phyloP scores from a whole-genome alignment of 2,113 vertebrate genomes.

The Ginglymostoma cirratum region DNA sequence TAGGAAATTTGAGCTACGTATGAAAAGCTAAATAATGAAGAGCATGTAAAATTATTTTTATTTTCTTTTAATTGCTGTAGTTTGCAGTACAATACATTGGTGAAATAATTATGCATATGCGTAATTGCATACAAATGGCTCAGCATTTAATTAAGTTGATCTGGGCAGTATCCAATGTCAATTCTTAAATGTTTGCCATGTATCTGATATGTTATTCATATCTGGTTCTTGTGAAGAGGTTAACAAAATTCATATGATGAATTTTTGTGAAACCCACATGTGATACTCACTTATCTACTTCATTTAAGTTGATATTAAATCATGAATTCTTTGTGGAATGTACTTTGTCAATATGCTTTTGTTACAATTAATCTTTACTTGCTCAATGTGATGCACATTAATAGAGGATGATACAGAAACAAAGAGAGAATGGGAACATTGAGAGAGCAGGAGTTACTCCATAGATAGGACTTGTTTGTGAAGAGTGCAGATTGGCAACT shows the following conservation, averaged over 20 bases:
- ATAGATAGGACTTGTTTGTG: background rate
- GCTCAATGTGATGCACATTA: background rate
- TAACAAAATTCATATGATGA: background rate
- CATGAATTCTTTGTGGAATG: background rate
- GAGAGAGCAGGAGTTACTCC: background rate
- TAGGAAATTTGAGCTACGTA: background rate
- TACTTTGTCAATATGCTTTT: background rate
- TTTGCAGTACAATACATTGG: background rate
- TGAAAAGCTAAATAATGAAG: background rate
- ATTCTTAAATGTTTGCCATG: background rate
- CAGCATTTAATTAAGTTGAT: background rate
- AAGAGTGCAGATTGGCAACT: background rate
- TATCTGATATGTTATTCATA: background rate
- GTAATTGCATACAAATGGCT: background rate
- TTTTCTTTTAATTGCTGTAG: background rate
- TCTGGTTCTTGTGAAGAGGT: background rate
- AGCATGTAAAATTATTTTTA: background rate
- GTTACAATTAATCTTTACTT: background rate
- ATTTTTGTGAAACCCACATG: conserved; percentile 1
- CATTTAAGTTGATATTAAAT: background rate
- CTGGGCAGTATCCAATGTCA: conserved; percentile 1
- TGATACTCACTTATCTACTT: background rate
- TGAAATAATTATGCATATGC: background rate
- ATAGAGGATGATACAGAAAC: background rate
- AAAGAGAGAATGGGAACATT: background rate